Evolutionary conservation across 2,113 vertebrate species (phyloP).

Genomic region (Macrotis lagotis): DNA sequence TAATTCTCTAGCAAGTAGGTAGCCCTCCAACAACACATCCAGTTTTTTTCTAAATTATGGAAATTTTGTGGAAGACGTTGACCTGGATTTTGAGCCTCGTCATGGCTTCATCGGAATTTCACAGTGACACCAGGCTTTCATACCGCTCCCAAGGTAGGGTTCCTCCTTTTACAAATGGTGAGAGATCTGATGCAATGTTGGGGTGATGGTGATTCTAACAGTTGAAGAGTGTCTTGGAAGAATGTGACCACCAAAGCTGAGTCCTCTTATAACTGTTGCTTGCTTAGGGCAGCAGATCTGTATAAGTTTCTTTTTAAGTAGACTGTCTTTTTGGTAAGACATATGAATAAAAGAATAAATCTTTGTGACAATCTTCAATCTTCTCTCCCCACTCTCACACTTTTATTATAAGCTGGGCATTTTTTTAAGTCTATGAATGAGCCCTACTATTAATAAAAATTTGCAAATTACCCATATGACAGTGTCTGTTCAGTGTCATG

Average conservation of each 20-base stretch:
- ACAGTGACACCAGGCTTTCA: conserved; percentile 90
- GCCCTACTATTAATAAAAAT: not conserved
- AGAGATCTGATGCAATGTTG: not conserved
- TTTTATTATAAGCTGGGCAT: not conserved
- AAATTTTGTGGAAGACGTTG: conserved; percentile 99
- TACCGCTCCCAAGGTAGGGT: conserved; percentile 97
- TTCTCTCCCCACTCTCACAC: too few species aligned
- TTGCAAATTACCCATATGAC: not conserved
- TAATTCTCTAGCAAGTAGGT: conserved; percentile 88
- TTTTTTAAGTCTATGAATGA: not conserved
- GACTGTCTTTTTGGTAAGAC: conserved; percentile 18
- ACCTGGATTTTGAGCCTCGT: conserved; percentile 97
- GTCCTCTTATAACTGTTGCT: not conserved
- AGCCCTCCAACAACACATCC: conserved; percentile 85
- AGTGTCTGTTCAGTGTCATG: not conserved
- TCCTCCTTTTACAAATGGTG: conserved; percentile 64
- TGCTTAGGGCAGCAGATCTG: not conserved
- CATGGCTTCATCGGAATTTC: conserved; percentile 95
- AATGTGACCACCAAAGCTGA: not conserved
- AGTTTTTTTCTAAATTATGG: conserved; percentile 95
- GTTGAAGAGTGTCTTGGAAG: conserved; percentile 11
- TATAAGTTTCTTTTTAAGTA: conserved; percentile 40
- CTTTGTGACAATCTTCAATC: not conserved
- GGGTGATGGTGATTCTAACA: not conserved
- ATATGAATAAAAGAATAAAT: conserved; percentile 5